Evolutionary conservation across 1,140 invertebrate genomes (phyloP).

Genomic region (fruit fly (Drosophila melanogaster)): Release_6_plus_ISO1_MT NT_037436.4:2164001-2164500

Average conservation of each 20-base stretch:
- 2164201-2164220: conserved; percentile 10
- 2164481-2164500: conserved; percentile 52
- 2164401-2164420: background rate
- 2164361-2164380: background rate
- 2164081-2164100: conserved; percentile 57
- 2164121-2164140: conserved; percentile 78
- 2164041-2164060: conserved; percentile 22
- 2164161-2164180: conserved; percentile 56
- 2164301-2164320: background rate
- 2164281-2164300: background rate
- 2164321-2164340: too few species aligned
- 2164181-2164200: background rate
- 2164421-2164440: conserved; percentile 62
- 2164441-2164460: conserved; percentile 68
- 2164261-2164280: conserved; percentile 31
- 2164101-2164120: conserved; percentile 46
- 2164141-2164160: conserved; percentile 71
- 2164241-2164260: background rate
- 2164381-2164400: background rate
- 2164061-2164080: conserved; percentile 45
- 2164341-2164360: background rate
- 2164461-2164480: conserved; percentile 77
- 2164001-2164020: conserved; percentile 13
- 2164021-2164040: conserved; percentile 11
- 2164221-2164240: conserved; percentile 26